Percentiles rank a stretch among this genome's conserved stretches.
These are phyloP conservation scores for Pristiophorus japonicus DNA, from an alignment of 2,113 vertebrate genomes.

Conservation along the genomic window DNA sequence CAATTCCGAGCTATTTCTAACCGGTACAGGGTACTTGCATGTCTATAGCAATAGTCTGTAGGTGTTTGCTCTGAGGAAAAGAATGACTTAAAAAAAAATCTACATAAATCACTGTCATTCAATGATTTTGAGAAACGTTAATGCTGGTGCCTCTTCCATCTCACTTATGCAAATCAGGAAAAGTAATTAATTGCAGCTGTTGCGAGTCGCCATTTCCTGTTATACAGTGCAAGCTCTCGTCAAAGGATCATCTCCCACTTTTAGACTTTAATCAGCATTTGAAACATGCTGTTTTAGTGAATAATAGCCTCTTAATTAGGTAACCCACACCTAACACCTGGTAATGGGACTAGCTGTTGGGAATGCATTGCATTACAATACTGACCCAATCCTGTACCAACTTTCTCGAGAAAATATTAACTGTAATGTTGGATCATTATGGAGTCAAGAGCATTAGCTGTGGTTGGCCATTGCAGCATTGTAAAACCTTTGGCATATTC, in stretches of 20 bases:
- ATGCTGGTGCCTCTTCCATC: constrained; percentile 29
- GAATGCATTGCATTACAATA: neutral
- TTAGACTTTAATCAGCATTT: constrained; percentile 32
- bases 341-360: neutral
- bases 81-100: neutral
- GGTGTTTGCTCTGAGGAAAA: constrained; percentile 1
- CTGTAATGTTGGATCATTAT: neutral
- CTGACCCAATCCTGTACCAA: neutral
- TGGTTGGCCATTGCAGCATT: neutral
- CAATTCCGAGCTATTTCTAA: neutral
- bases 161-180: constrained; percentile 29
- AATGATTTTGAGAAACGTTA: constrained; percentile 20
- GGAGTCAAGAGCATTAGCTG: neutral
- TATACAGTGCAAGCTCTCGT: neutral
- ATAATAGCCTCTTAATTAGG: constrained; percentile 17
- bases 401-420: neutral
- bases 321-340: neutral
- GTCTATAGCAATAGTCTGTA: neutral
- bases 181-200: constrained; percentile 36
- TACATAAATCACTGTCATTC: constrained; percentile 25
- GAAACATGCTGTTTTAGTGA: neutral
- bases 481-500: neutral
- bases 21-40: too few species aligned
- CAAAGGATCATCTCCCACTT: constrained; percentile 29
- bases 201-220: constrained; percentile 2